These are phyloP conservation scores for Microtus ochrogaster DNA, from an alignment of 2,113 vertebrate species.

Conservation along the genomic window DNA sequence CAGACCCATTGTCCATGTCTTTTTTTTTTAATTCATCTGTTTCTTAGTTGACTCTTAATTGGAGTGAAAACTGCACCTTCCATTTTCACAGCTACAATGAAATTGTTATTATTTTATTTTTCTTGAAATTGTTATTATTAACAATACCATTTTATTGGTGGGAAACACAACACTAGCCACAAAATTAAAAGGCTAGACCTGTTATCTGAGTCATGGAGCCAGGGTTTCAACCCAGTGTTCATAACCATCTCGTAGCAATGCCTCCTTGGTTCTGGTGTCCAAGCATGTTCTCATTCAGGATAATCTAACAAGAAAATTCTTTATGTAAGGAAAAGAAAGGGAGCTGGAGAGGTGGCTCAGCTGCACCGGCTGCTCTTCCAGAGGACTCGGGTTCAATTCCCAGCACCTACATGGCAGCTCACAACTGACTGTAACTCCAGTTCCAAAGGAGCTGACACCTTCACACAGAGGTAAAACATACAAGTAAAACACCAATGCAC, in stretches of 20 bases:
- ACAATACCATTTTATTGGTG: slow-evolving; percentile 29
- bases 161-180: slow-evolving; percentile 23
- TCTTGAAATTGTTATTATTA: slow-evolving; percentile 6
- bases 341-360: neutral
- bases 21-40: neutral
- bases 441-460: neutral
- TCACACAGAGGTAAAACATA: neutral
- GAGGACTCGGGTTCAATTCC: neutral
- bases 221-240: neutral
- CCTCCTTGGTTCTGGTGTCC: neutral
- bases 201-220: neutral
- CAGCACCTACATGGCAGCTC: neutral
- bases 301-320: neutral
- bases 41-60: neutral
- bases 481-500: neutral
- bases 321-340: neutral
- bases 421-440: neutral
- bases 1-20: neutral
- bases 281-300: neutral
- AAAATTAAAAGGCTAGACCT: neutral
- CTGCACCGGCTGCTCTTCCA: neutral
- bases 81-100: neutral
- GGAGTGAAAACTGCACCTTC: neutral
- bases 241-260: neutral
- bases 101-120: slow-evolving; percentile 7